These are phyloP conservation scores for Callyntrura guangdongensis DNA, from an alignment of 2,888 invertebrate genomes.

Conservation along the genomic window DNA sequence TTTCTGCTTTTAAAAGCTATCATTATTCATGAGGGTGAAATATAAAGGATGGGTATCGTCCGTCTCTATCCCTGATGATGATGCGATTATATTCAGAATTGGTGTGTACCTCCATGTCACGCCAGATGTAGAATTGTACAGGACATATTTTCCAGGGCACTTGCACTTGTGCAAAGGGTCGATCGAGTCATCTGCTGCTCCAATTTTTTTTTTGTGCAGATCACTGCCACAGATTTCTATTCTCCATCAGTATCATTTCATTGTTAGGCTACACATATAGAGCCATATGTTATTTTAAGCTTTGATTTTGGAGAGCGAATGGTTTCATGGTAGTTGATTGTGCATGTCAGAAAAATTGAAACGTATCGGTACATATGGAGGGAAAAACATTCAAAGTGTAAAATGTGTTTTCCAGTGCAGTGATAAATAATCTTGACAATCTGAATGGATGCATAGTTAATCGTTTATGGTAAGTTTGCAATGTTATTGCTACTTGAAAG, in stretches of 20 bases:
- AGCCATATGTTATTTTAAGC: slow-evolving; percentile 58
- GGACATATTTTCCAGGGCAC: slow-evolving; percentile 39
- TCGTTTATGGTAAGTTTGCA: too few relatives aligned
- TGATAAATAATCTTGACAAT: too few relatives aligned
- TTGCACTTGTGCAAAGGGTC: slow-evolving; percentile 57
- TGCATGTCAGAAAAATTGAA: neutral
- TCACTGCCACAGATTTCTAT: slow-evolving; percentile 34
- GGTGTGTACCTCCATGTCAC: slow-evolving; percentile 31
- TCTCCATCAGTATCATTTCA: neutral
- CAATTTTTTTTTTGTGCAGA: slow-evolving; percentile 52
- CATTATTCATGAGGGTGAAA: neutral
- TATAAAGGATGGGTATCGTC: slow-evolving; percentile 11
- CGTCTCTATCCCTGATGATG: slow-evolving; percentile 29
- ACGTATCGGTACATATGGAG: too few relatives aligned
- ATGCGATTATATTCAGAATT: neutral
- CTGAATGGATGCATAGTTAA: too few relatives aligned
- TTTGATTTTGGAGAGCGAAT: neutral
- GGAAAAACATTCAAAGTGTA: neutral
- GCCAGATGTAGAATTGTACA: slow-evolving; percentile 63
- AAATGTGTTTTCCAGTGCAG: too few relatives aligned
- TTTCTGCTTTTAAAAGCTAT: neutral
- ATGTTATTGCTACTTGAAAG: too few relatives aligned
- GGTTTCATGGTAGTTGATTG: neutral
- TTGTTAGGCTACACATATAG: neutral
- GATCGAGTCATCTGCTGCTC: slow-evolving; percentile 50